These are phyloP conservation scores for Pogonocichla stellata DNA, from an alignment of 2,113 vertebrate genomes.

Conservation along the genomic window DNA sequence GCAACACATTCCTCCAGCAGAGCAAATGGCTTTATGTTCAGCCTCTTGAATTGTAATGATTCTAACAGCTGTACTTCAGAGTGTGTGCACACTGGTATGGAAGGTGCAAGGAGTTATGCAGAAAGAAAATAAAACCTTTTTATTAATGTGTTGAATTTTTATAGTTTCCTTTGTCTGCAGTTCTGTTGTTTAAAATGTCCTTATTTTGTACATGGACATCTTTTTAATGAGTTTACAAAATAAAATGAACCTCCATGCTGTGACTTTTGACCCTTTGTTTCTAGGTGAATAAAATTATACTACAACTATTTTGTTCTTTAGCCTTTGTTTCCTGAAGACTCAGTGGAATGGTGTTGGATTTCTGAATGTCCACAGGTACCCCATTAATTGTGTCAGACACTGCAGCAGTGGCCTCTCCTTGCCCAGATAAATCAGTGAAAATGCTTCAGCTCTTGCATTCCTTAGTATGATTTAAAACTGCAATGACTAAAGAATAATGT, in stretches of 20 bases:
- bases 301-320: not conserved
- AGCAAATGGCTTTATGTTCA: not conserved
- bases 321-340: not conserved
- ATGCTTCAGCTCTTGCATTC: not conserved
- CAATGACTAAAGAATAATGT: not conserved
- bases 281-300: not conserved
- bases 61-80: not conserved
- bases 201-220: constrained; percentile 30
- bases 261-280: constrained; percentile 32
- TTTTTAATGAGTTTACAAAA: constrained; percentile 68
- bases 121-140: constrained; percentile 13
- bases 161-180: constrained; percentile 14
- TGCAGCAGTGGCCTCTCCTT: not conserved
- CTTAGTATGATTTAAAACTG: not conserved
- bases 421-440: not conserved
- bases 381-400: not conserved
- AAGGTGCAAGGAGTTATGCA: not conserved
- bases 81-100: not conserved
- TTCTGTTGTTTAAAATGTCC: not conserved
- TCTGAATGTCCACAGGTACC: not conserved
- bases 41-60: not conserved
- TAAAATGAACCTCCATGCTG: constrained; percentile 13
- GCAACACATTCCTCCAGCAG: constrained; percentile 51
- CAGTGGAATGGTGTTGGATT: not conserved
- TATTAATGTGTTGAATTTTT: constrained; percentile 3